A percentile compares a stretch with the other conserved stretches of the same genome.
Conservation (phyloP, 2,888 invertebrate species). For the Acrocyrtus sp. region DNA sequence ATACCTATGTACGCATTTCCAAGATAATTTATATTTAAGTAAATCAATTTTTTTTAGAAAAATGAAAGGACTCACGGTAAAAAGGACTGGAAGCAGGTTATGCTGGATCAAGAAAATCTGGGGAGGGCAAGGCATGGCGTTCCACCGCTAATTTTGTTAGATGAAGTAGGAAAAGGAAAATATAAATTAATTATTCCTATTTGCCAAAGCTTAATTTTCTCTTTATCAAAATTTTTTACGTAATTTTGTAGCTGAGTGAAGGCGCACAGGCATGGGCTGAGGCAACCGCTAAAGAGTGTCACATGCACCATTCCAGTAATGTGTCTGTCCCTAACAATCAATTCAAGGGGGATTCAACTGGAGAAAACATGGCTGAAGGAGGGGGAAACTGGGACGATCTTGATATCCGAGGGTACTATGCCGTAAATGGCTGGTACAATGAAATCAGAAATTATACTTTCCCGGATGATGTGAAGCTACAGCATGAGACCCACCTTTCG, state of each 20-base stretch:
- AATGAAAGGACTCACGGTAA: constrained; percentile 6
- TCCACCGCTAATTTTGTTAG: constrained; percentile 2
- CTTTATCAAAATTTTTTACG: too few species aligned
- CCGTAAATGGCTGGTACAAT: constrained; percentile 40
- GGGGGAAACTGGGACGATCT: neutral
- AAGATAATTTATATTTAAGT: too few species aligned
- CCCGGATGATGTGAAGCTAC: constrained; percentile 9
- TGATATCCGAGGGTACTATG: constrained; percentile 6
- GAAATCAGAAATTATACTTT: constrained; percentile 35
- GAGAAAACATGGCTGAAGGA: constrained; percentile 7
- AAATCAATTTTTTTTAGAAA: constrained; percentile 11
- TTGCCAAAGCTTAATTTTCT: too few species aligned
- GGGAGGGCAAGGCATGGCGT: constrained; percentile 27
- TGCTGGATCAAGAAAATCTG: constrained; percentile 35
- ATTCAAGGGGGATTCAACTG: constrained; percentile 18
- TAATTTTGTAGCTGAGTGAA: constrained; percentile 19
- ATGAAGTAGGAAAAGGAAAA: too few species aligned
- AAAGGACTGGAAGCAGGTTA: constrained; percentile 22
- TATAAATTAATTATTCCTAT: neutral
- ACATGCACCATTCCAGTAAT: constrained; percentile 33
- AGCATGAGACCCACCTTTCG: constrained; percentile 29
- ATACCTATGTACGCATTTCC: too few species aligned
- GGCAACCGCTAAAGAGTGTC: constrained; percentile 15
- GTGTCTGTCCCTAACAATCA: neutral
- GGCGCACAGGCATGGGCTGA: constrained; percentile 35